Conservation (phyloP, 2,113 vertebrate species). For the Poecile atricapillus region DNA sequence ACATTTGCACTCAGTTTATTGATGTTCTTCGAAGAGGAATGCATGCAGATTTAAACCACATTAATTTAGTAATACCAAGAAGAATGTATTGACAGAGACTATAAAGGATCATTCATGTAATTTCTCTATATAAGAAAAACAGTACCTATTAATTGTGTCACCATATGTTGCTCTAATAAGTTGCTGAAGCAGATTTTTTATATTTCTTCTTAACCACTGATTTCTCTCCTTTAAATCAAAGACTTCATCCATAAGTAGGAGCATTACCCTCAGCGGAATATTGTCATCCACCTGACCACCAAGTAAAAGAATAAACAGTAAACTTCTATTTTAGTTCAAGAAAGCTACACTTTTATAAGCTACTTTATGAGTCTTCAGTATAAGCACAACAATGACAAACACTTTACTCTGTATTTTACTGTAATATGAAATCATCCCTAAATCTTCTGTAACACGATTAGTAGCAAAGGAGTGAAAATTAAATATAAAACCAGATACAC, state of each 20-base stretch:
- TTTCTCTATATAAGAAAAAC: background rate
- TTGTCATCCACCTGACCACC: slow-evolving; percentile 92
- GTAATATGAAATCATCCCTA: background rate
- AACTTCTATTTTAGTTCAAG: background rate
- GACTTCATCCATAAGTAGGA: slow-evolving; percentile 98
- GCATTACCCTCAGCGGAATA: slow-evolving; percentile 94
- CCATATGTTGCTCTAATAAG: slow-evolving; percentile 97
- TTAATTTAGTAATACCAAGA: background rate
- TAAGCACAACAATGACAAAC: background rate
- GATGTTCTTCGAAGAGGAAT: background rate
- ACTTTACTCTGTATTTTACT: background rate
- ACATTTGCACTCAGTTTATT: background rate
- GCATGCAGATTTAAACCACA: background rate
- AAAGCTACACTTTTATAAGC: background rate
- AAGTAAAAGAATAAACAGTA: background rate
- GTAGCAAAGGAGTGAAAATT: background rate
- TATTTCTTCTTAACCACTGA: slow-evolving; percentile 97
- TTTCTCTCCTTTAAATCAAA: slow-evolving; percentile 98
- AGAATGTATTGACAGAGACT: background rate
- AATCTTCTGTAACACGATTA: background rate
- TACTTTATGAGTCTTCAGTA: background rate
- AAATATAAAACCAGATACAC: background rate
- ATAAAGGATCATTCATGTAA: background rate
- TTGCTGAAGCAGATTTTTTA: slow-evolving; percentile 97
- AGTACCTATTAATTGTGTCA: slow-evolving; percentile 95